Conservation (phyloP, 2,888 invertebrate species). For the Euplagia quadripunctaria region DNA sequence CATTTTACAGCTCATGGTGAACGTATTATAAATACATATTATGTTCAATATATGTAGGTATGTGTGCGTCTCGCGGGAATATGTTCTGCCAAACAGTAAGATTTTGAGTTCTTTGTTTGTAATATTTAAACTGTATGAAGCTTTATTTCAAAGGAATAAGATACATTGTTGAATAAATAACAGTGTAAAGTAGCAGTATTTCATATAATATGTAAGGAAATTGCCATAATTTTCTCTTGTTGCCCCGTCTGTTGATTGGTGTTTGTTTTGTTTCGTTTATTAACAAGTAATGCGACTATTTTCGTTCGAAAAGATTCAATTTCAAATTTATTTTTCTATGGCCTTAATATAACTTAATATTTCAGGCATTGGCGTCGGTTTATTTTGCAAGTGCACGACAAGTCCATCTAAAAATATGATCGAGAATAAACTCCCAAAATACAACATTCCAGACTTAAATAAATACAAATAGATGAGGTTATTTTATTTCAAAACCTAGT, state of each 20-base stretch:
- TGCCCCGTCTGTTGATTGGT: constrained; percentile 40
- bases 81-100: constrained; percentile 49
- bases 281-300: constrained; percentile 21
- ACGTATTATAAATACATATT: constrained; percentile 51
- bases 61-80: constrained; percentile 41
- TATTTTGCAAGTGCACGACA: too few species aligned
- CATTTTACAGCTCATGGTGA: constrained; percentile 41
- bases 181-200: constrained; percentile 39
- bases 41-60: constrained; percentile 45
- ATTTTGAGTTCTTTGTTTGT: constrained; percentile 39
- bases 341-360: neutral
- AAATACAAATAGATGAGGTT: constrained; percentile 29
- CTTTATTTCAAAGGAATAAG: constrained; percentile 31
- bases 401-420: neutral
- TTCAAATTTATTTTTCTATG: neutral
- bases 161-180: constrained; percentile 28
- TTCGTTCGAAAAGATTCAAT: neutral
- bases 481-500: constrained; percentile 48
- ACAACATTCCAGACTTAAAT: constrained; percentile 24
- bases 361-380: neutral
- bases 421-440: constrained; percentile 8
- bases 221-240: constrained; percentile 49
- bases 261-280: constrained; percentile 36
- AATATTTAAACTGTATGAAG: constrained; percentile 29
- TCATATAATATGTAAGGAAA: constrained; percentile 43